phyloP scores from a whole-genome alignment of 1,140 invertebrate genomes.

The Lerema accius region DNA sequence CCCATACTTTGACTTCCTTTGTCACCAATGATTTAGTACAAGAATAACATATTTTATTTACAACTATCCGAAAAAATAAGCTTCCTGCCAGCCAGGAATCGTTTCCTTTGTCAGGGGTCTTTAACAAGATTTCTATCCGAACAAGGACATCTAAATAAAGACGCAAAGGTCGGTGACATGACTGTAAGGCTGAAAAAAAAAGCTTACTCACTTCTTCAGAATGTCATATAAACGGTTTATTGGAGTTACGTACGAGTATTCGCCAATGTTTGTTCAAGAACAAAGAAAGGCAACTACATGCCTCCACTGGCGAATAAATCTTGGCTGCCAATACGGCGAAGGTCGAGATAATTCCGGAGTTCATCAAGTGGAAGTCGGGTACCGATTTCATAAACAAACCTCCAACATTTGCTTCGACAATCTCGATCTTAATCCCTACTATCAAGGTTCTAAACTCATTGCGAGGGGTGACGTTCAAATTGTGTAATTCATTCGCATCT shows the following conservation, averaged over 20 bases:
- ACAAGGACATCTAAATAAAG: too few relatives aligned
- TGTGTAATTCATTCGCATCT: conserved; percentile 11
- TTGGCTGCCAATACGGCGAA: conserved; percentile 37
- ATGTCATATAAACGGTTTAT: neutral
- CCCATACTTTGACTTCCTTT: too few relatives aligned
- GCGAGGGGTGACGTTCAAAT: neutral
- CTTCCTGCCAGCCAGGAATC: too few relatives aligned
- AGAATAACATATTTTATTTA: too few relatives aligned
- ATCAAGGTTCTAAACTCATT: neutral
- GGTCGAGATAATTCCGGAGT: conserved; percentile 35
- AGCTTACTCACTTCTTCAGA: too few relatives aligned
- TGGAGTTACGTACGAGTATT: too few relatives aligned
- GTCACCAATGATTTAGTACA: too few relatives aligned
- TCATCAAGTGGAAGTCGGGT: conserved; percentile 28
- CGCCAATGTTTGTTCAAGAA: neutral
- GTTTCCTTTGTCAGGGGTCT: too few relatives aligned
- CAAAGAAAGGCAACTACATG: conserved; percentile 16
- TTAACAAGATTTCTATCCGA: too few relatives aligned
- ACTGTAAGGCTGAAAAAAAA: neutral
- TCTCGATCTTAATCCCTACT: neutral
- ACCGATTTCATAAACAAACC: conserved; percentile 20
- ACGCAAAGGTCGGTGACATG: too few relatives aligned
- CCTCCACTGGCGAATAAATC: conserved; percentile 10
- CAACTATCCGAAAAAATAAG: too few relatives aligned
- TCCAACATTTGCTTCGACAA: neutral